phyloP scores from a whole-genome alignment of 2,797 vertebrate species.

The Tapirus indicus region DNA sequence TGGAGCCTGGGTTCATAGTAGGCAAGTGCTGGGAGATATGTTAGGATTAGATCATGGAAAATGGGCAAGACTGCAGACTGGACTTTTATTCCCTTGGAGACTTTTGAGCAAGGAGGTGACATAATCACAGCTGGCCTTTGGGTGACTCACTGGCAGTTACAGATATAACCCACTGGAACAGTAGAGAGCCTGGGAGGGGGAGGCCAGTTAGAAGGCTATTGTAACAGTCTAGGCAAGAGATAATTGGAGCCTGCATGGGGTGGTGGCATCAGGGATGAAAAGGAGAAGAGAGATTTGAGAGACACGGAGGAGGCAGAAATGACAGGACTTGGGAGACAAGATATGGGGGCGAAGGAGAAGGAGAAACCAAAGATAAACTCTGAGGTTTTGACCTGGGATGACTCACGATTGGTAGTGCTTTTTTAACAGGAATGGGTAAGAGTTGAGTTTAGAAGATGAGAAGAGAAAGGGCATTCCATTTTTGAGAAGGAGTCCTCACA shows the following conservation, averaged over 20 bases:
- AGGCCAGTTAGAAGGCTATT: neutral
- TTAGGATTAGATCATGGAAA: neutral
- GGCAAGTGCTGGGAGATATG: neutral
- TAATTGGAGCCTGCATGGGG: neutral
- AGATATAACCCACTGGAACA: neutral
- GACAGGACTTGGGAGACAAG: neutral
- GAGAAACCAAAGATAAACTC: neutral
- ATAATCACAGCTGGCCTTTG: neutral
- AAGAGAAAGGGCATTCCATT: neutral
- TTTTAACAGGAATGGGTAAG: neutral
- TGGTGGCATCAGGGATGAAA: neutral
- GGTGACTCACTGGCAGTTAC: slow-evolving; percentile 44
- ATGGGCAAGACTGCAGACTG: neutral
- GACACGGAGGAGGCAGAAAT: neutral
- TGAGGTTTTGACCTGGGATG: neutral
- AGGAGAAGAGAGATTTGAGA: neutral
- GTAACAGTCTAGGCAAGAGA: neutral
- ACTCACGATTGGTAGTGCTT: neutral
- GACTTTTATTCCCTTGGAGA: neutral
- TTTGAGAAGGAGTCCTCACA: neutral
- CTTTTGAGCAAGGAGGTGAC: slow-evolving; percentile 40
- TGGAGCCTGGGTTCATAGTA: neutral
- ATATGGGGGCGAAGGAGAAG: neutral
- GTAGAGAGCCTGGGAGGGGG: neutral
- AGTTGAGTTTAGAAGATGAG: neutral